Evolutionary conservation across 2,888 invertebrate genomes (phyloP).

Genomic region (Neoitamus cyanurus): DNA sequence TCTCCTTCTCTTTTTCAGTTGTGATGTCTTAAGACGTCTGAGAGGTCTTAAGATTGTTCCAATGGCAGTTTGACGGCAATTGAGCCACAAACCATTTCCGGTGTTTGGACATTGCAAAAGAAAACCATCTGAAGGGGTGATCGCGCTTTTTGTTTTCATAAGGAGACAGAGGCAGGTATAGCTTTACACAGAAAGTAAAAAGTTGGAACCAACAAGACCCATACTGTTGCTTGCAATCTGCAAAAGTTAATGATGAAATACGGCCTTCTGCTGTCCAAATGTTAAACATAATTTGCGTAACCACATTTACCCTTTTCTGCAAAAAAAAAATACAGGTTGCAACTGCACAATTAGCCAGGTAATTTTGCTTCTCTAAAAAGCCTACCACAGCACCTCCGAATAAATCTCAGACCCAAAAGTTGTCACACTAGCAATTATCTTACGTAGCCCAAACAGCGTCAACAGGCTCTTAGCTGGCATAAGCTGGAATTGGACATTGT

Average conservation of each 20-base stretch:
- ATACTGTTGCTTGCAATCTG: background rate
- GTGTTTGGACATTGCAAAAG: constrained; percentile 2
- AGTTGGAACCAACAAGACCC: background rate
- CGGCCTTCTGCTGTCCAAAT: background rate
- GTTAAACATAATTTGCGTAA: too few relatives aligned
- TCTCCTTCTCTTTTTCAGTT: background rate
- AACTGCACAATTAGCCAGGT: background rate
- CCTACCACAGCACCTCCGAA: background rate
- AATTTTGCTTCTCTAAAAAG: background rate
- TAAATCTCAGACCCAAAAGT: background rate
- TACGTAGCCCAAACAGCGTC: background rate
- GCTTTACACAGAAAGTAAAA: background rate
- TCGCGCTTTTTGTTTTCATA: background rate
- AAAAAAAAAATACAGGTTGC: background rate
- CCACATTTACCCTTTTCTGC: background rate
- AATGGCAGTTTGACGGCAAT: constrained; percentile 7
- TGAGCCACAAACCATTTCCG: constrained; percentile 20
- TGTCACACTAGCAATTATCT: background rate
- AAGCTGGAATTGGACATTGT: background rate
- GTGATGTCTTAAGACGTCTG: background rate
- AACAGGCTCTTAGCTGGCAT: background rate
- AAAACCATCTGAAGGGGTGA: background rate
- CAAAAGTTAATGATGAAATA: background rate
- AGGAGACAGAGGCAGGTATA: background rate
- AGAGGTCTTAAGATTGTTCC: constrained; percentile 2